Evolutionary conservation across 2,113 vertebrate genomes (phyloP).

Genomic region (Fulica atra): DNA sequence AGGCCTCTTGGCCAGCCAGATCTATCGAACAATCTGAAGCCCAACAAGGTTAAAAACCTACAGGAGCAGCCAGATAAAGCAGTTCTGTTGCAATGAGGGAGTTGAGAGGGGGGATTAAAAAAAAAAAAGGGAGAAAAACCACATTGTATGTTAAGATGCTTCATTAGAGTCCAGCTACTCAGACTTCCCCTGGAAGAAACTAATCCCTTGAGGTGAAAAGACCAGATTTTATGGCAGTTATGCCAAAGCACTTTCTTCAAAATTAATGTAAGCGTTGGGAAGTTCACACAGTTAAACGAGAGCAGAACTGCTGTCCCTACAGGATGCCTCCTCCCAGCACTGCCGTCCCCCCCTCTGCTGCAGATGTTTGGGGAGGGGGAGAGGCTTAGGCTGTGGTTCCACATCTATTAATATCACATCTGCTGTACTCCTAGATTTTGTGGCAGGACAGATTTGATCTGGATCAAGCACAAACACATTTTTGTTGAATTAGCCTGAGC

Average conservation of each 20-base stretch:
- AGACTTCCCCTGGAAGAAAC: slow-evolving; percentile 7
- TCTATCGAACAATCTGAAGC: background rate
- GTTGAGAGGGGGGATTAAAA: background rate
- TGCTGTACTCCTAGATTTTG: slow-evolving; percentile 23
- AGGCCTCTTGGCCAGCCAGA: background rate
- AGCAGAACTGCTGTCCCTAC: slow-evolving; percentile 27
- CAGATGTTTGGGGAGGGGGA: slow-evolving; percentile 46
- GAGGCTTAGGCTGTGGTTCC: slow-evolving; percentile 13
- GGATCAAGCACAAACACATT: slow-evolving; percentile 53
- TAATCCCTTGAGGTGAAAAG: background rate
- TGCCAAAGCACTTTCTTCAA: slow-evolving; percentile 32
- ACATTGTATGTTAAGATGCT: background rate
- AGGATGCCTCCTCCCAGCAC: slow-evolving; percentile 19
- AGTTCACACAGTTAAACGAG: background rate
- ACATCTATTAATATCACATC: slow-evolving; percentile 64
- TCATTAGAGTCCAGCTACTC: slow-evolving; percentile 3
- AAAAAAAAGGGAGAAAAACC: background rate
- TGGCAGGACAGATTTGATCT: slow-evolving; percentile 50
- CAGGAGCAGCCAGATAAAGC: background rate
- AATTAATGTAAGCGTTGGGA: slow-evolving; percentile 1
- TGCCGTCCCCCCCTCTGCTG: background rate
- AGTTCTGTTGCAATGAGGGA: background rate
- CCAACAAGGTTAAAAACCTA: background rate
- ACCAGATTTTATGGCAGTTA: background rate
- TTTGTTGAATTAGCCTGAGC: background rate